Percentiles rank a stretch among this genome's conserved stretches.
These are phyloP conservation scores for Neosilurus mollespiculum DNA, from an alignment of 2,797 vertebrate genomes.

Conservation along the genomic window DNA sequence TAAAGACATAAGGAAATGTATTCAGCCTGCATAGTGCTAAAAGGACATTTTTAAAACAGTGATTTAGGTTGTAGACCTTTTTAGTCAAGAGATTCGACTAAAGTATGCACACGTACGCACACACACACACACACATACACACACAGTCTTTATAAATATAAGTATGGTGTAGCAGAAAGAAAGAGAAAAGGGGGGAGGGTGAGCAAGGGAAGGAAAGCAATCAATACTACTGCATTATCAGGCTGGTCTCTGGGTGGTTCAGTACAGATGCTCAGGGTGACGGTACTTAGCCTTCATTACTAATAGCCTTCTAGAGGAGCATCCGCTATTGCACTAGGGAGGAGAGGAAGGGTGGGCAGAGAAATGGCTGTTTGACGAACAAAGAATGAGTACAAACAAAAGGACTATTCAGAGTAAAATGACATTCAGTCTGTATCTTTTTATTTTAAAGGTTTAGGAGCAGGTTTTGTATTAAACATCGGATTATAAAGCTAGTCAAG, in stretches of 20 bases:
- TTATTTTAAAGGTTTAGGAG: too few species aligned
- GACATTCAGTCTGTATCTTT: too few species aligned
- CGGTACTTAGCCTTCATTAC: slow-evolving; percentile 39
- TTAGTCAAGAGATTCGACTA: slow-evolving; percentile 22
- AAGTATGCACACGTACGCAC: background rate
- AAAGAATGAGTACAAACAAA: background rate
- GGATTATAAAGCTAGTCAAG: too few species aligned
- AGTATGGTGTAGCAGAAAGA: slow-evolving; percentile 18
- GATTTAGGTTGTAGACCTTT: too few species aligned
- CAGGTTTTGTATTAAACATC: too few species aligned
- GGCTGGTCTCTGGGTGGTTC: slow-evolving; percentile 43
- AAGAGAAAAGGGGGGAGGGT: slow-evolving; percentile 36
- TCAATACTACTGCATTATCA: slow-evolving; percentile 53
- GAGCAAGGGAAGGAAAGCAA: slow-evolving; percentile 16
- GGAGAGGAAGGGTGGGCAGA: slow-evolving; percentile 12
- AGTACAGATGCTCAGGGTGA: slow-evolving; percentile 34
- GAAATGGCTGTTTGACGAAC: slow-evolving; percentile 14
- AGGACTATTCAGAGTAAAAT: too few species aligned
- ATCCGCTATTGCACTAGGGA: slow-evolving; percentile 28
- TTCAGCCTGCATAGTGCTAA: too few species aligned
- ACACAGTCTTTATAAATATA: background rate
- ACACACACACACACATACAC: background rate
- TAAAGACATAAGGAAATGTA: too few species aligned
- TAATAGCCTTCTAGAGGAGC: slow-evolving; percentile 36
- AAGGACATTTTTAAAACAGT: too few species aligned